These are phyloP conservation scores for Mus spretus DNA, from an alignment of 2,797 vertebrate genomes.

Conservation along the genomic window DNA sequence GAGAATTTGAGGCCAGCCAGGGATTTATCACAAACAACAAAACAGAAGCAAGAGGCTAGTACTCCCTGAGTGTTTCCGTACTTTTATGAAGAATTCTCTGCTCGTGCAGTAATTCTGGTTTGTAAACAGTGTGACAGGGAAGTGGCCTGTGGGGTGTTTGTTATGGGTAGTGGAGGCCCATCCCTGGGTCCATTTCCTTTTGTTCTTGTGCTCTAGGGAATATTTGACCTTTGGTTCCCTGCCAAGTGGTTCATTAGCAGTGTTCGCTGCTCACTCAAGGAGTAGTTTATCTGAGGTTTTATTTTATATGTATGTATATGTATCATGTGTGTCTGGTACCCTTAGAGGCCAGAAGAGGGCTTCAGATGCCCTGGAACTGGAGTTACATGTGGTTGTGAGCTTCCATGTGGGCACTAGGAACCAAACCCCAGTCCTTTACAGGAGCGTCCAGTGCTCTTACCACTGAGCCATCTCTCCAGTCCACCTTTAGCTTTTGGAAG, in stretches of 20 bases:
- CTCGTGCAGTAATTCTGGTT: neutral
- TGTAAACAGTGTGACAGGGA: neutral
- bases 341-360: neutral
- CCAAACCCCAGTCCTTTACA: neutral
- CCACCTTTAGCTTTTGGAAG: conserved; percentile 50
- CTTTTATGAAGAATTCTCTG: neutral
- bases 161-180: neutral
- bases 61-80: neutral
- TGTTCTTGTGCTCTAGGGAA: neutral
- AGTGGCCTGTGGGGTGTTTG: neutral
- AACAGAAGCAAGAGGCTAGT: neutral
- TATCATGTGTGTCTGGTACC: neutral
- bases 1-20: neutral
- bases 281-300: conserved; percentile 55
- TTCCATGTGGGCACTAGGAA: neutral
- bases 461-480: neutral
- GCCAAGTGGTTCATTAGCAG: neutral
- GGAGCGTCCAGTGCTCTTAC: no score
- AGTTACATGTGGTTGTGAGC: neutral
- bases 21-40: neutral
- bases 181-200: neutral
- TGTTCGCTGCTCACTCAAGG: conserved; percentile 36
- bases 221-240: conserved; percentile 47
- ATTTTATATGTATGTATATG: neutral
- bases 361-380: neutral